These are phyloP conservation scores for Patella ulyssiponensis DNA, from an alignment of 2,888 invertebrate species.

Conservation along the genomic window DNA sequence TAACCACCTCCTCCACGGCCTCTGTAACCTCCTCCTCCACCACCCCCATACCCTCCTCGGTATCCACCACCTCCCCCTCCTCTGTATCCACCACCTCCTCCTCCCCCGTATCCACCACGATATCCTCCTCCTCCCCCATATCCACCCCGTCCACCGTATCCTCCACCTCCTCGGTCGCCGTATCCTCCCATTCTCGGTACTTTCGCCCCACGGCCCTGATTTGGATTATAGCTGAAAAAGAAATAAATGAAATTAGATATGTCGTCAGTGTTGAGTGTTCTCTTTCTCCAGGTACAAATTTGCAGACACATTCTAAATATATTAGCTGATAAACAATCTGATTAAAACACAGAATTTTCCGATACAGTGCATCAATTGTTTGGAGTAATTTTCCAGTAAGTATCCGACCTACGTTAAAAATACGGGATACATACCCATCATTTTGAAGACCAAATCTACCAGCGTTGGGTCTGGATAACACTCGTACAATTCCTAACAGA, in stretches of 20 bases:
- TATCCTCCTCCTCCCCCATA: neutral
- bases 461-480: conserved; percentile 84
- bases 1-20: conserved; percentile 32
- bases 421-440: conserved; percentile 34
- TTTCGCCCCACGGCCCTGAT: conserved; percentile 34
- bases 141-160: conserved; percentile 36
- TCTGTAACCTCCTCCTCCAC: conserved; percentile 25
- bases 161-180: conserved; percentile 33
- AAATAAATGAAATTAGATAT: neutral
- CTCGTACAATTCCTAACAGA: conserved; percentile 81
- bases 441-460: conserved; percentile 68
- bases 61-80: conserved; percentile 5
- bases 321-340: too few relatives aligned
- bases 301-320: too few relatives aligned
- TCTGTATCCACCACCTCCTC: neutral
- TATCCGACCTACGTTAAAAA: too few relatives aligned
- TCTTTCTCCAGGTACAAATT: too few relatives aligned
- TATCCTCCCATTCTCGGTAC: conserved; percentile 43
- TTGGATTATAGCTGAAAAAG: conserved; percentile 28
- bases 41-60: conserved; percentile 22
- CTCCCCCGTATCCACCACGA: neutral
- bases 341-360: too few relatives aligned
- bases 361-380: too few relatives aligned
- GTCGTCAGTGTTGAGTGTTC: neutral
- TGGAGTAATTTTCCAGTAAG: too few relatives aligned